Conservation (phyloP, 2,797 vertebrate genomes). For the Pseudochirops cupreus region DNA sequence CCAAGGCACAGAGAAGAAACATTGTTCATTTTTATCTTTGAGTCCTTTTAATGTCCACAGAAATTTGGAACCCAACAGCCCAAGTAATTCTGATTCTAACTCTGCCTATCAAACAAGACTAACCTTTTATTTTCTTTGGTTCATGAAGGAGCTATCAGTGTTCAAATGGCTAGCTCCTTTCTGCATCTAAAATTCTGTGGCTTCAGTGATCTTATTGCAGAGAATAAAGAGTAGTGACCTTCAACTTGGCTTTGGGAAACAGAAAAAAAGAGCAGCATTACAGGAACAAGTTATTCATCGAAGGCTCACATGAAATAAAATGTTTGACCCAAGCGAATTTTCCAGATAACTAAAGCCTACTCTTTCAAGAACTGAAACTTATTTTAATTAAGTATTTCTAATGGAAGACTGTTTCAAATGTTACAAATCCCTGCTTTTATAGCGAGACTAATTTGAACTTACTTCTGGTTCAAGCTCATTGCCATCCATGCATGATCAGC, state of each 20-base stretch:
- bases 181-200: background rate
- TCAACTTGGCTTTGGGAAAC: background rate
- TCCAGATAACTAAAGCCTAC: background rate
- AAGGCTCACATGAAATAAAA: background rate
- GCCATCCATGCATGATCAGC: background rate
- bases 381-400: background rate
- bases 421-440: background rate
- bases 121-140: background rate
- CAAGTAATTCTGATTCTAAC: background rate
- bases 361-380: background rate
- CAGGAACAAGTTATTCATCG: background rate
- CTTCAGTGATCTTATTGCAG: background rate
- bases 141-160: background rate
- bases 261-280: background rate
- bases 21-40: background rate
- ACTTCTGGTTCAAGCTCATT: background rate
- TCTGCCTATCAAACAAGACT: background rate
- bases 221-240: background rate
- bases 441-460: background rate
- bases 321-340: background rate
- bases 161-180: background rate
- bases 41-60: background rate
- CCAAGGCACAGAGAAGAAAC: background rate
- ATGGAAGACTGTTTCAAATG: background rate
- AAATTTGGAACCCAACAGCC: background rate